A percentile compares a stretch with the other conserved stretches of the same genome.
Conservation (phyloP, 2,113 vertebrate species). For the Dicentrarchus labrax region DNA sequence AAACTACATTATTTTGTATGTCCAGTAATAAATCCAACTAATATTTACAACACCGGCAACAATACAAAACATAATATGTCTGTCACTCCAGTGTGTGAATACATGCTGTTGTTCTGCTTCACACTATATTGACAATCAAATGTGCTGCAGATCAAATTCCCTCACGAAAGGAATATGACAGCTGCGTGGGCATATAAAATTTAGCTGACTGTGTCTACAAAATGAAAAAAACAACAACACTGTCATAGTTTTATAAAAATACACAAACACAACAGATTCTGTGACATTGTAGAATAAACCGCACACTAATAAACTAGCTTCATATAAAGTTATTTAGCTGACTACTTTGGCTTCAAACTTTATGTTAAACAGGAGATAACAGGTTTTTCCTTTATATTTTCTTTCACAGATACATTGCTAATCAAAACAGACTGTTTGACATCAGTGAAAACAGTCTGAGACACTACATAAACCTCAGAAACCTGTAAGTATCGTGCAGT, state of each 20-base stretch:
- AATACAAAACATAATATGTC: background rate
- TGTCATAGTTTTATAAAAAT: background rate
- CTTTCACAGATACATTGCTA: slow-evolving; percentile 91
- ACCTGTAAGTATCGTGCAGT: slow-evolving; percentile 90
- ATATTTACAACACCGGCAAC: background rate
- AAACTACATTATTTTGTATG: background rate
- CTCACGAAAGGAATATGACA: background rate
- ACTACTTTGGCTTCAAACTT: background rate
- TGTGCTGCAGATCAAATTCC: slow-evolving; percentile 13
- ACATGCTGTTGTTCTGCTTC: background rate
- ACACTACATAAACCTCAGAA: slow-evolving; percentile 93
- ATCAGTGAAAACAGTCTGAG: slow-evolving; percentile 93
- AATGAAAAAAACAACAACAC: background rate
- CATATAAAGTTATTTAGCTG: background rate
- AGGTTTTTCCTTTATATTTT: slow-evolving; percentile 8
- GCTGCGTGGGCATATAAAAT: slow-evolving; percentile 14
- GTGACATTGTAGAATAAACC: background rate
- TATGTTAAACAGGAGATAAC: background rate
- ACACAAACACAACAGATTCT: background rate
- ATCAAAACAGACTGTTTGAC: slow-evolving; percentile 90
- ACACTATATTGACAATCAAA: slow-evolving; percentile 15
- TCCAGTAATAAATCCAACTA: background rate
- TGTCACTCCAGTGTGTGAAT: background rate
- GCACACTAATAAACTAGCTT: background rate
- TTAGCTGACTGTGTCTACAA: background rate